phyloP scores from a whole-genome alignment of 2,113 vertebrate genomes.

The Pampusana beccarii region DNA sequence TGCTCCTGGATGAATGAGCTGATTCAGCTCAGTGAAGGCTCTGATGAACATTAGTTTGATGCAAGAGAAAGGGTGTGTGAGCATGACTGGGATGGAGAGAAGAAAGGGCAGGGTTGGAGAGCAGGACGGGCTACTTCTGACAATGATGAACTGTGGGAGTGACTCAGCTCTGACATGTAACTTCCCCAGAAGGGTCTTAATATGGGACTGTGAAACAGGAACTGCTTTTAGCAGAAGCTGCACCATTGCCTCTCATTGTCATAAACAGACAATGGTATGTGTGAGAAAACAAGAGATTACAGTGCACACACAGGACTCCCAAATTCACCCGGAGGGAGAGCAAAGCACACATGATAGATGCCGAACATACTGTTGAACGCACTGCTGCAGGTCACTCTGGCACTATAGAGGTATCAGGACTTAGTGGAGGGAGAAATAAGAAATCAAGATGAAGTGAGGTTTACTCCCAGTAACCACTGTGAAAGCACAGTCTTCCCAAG shows the following conservation, averaged over 20 bases:
- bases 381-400: background rate
- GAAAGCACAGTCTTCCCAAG: background rate
- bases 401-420: background rate
- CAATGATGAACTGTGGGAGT: background rate
- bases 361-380: background rate
- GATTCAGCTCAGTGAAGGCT: constrained; percentile 22
- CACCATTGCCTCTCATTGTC: background rate
- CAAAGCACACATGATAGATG: background rate
- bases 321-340: background rate
- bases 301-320: background rate
- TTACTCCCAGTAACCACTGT: background rate
- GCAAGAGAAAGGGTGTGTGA: background rate
- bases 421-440: background rate
- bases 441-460: background rate
- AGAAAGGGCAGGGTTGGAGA: background rate
- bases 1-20: constrained; percentile 47
- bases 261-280: background rate
- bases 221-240: background rate
- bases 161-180: background rate
- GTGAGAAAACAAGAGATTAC: background rate
- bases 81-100: background rate
- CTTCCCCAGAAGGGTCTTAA: background rate
- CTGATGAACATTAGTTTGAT: constrained; percentile 16
- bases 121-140: background rate
- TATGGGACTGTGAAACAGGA: background rate